These are phyloP conservation scores for Oreotrochilus melanogaster DNA, from an alignment of 2,113 vertebrate genomes.

Conservation along the genomic window DNA sequence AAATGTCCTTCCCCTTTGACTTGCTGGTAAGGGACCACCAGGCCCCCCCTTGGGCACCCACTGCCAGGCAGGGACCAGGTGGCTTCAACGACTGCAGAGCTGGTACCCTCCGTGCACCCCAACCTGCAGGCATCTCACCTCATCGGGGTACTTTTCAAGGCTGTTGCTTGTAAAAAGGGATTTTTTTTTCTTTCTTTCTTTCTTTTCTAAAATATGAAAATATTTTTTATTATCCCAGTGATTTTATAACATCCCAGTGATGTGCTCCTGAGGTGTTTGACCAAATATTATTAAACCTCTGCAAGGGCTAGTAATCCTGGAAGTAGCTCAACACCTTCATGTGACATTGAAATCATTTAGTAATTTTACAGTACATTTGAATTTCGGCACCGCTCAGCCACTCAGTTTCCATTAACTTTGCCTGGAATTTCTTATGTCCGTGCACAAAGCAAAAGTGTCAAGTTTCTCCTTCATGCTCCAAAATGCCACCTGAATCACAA, in stretches of 20 bases:
- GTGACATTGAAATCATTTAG: constrained; percentile 79
- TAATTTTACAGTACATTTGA: constrained; percentile 82
- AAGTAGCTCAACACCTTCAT: constrained; percentile 33
- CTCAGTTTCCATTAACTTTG: constrained; percentile 78
- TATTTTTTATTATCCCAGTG: background rate
- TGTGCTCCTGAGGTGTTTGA: constrained; percentile 56
- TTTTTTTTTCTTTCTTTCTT: background rate
- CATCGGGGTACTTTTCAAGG: background rate
- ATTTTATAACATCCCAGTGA: background rate
- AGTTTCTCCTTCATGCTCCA: constrained; percentile 83
- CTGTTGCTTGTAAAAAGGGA: background rate
- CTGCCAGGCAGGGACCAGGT: background rate
- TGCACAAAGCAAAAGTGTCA: constrained; percentile 61
- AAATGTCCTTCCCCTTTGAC: constrained; percentile 37
- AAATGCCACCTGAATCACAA: constrained; percentile 71
- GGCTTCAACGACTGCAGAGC: fast-evolving
- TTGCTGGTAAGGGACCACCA: background rate
- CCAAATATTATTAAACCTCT: constrained; percentile 73
- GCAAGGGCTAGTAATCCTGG: constrained; percentile 74
- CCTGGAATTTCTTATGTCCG: constrained; percentile 68
- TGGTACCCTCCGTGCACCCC: fast-evolving
- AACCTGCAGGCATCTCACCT: background rate
- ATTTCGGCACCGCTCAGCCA: constrained; percentile 62
- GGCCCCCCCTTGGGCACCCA: background rate
- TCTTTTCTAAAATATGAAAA: background rate